These are phyloP conservation scores for Chaetophractus vellerosus DNA, from an alignment of 2,797 vertebrate species.

Conservation along the genomic window DNA sequence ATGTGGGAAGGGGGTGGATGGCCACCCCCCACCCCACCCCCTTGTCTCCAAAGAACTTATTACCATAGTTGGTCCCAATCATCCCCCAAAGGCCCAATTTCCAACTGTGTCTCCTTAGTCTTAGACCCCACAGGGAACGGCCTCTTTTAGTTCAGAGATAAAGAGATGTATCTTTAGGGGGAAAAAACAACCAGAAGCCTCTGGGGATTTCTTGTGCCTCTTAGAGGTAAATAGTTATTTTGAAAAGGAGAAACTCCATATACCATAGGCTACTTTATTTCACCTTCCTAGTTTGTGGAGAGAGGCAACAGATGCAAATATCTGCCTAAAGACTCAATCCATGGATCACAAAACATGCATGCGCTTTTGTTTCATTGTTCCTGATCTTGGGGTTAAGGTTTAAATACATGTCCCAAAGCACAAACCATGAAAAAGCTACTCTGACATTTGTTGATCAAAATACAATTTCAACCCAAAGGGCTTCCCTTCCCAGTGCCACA, in stretches of 20 bases:
- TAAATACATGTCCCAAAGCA: not conserved
- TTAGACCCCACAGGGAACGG: not conserved
- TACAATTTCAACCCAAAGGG: not conserved
- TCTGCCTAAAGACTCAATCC: not conserved
- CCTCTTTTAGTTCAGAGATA: conserved; percentile 53
- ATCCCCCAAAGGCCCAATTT: conserved; percentile 23
- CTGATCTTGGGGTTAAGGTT: not conserved
- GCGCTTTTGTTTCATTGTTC: not conserved
- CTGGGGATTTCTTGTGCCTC: not conserved
- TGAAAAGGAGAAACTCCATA: not conserved
- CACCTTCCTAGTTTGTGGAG: not conserved
- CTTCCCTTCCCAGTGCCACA: not conserved
- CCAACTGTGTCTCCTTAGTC: not conserved
- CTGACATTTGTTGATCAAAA: not conserved
- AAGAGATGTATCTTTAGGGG: not conserved
- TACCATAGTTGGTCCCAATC: not conserved
- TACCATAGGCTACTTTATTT: not conserved
- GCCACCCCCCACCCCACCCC: too few species aligned
- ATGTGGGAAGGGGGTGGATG: not conserved
- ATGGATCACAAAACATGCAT: not conserved
- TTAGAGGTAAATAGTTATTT: not conserved
- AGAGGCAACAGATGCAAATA: not conserved
- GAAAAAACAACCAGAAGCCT: not conserved
- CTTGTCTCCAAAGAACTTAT: not conserved
- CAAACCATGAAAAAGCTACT: not conserved